Evolutionary conservation across 2,888 invertebrate species (phyloP), one percentile per base, ranked within the genome.

Genomic region (Yponomeuta sedellus): DNA sequence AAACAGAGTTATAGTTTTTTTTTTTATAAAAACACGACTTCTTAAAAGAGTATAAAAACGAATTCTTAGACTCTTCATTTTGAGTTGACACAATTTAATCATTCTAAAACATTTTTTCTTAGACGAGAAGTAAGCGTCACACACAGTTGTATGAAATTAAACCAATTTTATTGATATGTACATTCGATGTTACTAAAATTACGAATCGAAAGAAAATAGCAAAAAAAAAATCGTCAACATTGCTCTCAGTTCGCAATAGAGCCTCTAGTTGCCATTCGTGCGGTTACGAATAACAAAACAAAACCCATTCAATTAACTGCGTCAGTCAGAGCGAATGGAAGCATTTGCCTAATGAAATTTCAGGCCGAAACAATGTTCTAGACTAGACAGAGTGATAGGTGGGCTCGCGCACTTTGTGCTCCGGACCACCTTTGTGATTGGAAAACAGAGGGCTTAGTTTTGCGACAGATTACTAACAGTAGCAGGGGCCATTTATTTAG

Each of bases 271-370:
- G 61, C 62, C 19, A 28, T 56, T 63, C 28, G 28, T 63, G 66
- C 57, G 66, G 66, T 66, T 39, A 34, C 66, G 16, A 63, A 66
- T 72, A 75, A 78, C 78, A 80, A 79, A 80, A 84, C 22, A 82
- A 79, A 79, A 75, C 75, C 78, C 77, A 82, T 79, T 81, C 79
- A 83, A 84, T 86, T 84, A 82, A 81, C 77, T 74, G 71, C 73
- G 72, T 74, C 71, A 74, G 70, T 73, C 73, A 75, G 71, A 75
- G 74, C 77, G 72, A 52, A 80, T 81, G 75, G 74, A 79, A 75
- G 78, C 76, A 82, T 81, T 82, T 75, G 71, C 72, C 73, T 79
- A 81, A 82, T 82, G 73, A 83, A 83, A 82, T 81, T 81, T 78
- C 73, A 70, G 73, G 44, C 74, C 72, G 72, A 72, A 65, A 66